These are phyloP conservation scores for Tyrannus savana DNA, from an alignment of 2,113 vertebrate species.

Conservation along the genomic window DNA sequence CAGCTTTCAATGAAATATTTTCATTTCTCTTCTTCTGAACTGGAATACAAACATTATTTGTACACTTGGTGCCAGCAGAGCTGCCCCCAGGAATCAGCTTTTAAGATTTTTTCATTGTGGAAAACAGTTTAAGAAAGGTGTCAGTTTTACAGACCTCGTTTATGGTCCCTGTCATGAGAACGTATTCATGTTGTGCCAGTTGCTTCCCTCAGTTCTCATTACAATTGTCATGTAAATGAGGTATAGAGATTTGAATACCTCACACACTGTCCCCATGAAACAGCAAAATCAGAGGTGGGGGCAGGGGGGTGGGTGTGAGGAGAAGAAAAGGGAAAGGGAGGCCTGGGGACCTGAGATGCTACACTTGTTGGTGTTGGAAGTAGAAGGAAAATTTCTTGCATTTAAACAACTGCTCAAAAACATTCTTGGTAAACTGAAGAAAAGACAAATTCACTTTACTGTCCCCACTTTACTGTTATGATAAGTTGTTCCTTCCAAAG, in stretches of 20 bases:
- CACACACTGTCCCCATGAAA: not conserved
- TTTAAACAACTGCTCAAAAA: not conserved
- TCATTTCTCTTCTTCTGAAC: slow-evolving; percentile 66
- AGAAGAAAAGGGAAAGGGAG: not conserved
- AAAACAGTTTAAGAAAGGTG: slow-evolving; percentile 56
- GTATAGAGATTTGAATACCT: not conserved
- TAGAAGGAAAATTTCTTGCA: not conserved
- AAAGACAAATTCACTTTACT: not conserved
- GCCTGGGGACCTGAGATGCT: not conserved
- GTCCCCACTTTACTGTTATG: not conserved
- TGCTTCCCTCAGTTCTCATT: slow-evolving; percentile 13
- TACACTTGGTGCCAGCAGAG: slow-evolving; percentile 62
- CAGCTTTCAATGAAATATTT: slow-evolving; percentile 78
- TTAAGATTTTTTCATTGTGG: not conserved
- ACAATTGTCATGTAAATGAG: slow-evolving; percentile 2
- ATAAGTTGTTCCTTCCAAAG: not conserved
- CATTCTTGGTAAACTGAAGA: not conserved
- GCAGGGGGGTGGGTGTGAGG: not conserved
- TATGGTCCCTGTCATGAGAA: slow-evolving; percentile 21
- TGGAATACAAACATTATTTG: slow-evolving; percentile 74
- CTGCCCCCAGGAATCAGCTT: slow-evolving; percentile 24
- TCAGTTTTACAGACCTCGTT: slow-evolving; percentile 46
- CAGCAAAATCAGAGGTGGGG: not conserved
- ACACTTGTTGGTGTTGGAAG: not conserved
- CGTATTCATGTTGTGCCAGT: slow-evolving; percentile 18